Percentiles rank a stretch among this genome's conserved stretches.
Evolutionary conservation across 2,113 vertebrate genomes (phyloP).

Genomic region (Misgurnus anguillicaudatus): DNA sequence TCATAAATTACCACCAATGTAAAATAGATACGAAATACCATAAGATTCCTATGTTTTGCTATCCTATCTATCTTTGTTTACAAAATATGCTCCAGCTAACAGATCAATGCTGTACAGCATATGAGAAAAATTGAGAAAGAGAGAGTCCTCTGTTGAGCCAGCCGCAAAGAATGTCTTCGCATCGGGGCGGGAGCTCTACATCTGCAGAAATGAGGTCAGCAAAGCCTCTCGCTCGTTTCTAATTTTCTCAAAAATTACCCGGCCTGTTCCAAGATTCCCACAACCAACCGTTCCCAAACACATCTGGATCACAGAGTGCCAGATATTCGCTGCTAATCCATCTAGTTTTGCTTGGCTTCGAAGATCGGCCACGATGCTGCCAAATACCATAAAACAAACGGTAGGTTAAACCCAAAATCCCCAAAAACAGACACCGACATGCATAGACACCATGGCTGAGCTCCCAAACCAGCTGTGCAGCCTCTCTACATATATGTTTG

Average conservation of each 20-base stretch:
- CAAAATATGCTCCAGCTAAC: not conserved
- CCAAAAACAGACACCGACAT: not conserved
- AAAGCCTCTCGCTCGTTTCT: conserved; percentile 9
- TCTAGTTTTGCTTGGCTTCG: conserved; percentile 24
- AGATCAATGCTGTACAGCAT: not conserved
- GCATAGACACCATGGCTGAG: not conserved
- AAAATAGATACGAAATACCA: too few species aligned
- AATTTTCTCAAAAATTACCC: conserved; percentile 20
- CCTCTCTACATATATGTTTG: not conserved
- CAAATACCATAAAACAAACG: conserved; percentile 34
- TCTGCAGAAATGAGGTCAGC: conserved; percentile 20
- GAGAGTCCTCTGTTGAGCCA: not conserved
- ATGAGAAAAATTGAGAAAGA: not conserved
- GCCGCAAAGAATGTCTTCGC: not conserved
- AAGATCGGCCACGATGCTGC: not conserved
- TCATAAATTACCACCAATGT: too few species aligned
- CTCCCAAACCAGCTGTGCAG: not conserved
- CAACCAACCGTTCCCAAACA: conserved; percentile 11
- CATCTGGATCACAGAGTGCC: conserved; percentile 9
- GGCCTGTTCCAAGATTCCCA: not conserved
- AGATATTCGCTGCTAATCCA: conserved; percentile 12
- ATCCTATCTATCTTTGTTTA: too few species aligned
- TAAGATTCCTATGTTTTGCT: too few species aligned
- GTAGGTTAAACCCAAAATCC: conserved; percentile 13
- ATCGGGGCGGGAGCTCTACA: conserved; percentile 13